Percentiles rank a stretch among this genome's conserved stretches.
These are phyloP conservation scores for Alosa alosa DNA, from an alignment of 2,113 vertebrate species.

Conservation along the genomic window DNA sequence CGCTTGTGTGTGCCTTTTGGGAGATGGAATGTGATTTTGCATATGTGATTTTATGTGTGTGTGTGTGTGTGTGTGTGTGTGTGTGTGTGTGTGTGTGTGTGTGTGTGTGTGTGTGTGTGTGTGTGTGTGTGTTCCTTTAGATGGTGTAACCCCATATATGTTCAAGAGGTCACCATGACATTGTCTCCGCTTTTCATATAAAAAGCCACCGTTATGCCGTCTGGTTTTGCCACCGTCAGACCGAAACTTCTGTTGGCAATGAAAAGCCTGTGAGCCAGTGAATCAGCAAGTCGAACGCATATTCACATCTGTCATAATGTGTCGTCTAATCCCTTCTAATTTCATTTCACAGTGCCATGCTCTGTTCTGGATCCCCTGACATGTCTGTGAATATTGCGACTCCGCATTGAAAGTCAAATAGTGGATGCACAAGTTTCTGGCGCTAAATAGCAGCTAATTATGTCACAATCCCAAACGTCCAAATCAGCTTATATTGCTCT, in stretches of 20 bases:
- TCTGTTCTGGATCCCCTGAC: constrained; percentile 7
- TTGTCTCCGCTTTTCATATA: neutral
- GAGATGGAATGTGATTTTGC: neutral
- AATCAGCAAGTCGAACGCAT: neutral
- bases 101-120: no score
- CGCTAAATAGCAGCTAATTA: constrained; percentile 38
- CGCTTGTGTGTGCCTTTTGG: neutral
- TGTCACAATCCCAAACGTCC: constrained; percentile 54
- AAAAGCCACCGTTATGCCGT: neutral
- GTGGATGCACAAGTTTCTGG: constrained; percentile 29
- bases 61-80: no score
- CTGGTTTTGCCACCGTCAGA: neutral
- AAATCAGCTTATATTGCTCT: constrained; percentile 54
- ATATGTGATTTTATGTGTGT: constrained; percentile 24
- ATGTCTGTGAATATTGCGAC: constrained; percentile 15
- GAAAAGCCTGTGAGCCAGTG: neutral
- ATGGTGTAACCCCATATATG: neutral
- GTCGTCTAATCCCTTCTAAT: constrained; percentile 13
- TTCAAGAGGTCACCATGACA: neutral
- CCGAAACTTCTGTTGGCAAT: neutral
- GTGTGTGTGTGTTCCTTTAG: constrained; percentile 13
- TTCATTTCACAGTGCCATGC: constrained; percentile 4
- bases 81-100: neutral
- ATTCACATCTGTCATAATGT: neutral
- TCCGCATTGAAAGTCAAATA: constrained; percentile 28